A percentile compares a stretch with the other conserved stretches of the same genome.
These are phyloP conservation scores for Rutpela maculata DNA, from an alignment of 2,888 invertebrate genomes.

Conservation along the genomic window DNA sequence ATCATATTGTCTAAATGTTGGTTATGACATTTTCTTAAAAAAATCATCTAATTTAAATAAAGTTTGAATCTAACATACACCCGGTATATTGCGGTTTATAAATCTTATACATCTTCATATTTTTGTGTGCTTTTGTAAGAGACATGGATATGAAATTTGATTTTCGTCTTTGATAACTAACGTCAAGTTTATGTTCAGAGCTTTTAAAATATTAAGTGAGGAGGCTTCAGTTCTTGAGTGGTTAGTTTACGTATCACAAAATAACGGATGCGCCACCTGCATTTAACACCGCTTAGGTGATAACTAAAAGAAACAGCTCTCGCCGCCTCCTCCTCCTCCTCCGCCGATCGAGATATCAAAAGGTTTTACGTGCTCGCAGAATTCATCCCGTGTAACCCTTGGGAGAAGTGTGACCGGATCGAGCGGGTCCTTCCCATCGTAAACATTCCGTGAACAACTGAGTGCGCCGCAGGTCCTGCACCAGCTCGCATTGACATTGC, in stretches of 20 bases:
- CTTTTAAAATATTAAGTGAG: no score
- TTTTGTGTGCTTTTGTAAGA: no score
- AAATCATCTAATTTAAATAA: no score
- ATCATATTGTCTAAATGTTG: no score
- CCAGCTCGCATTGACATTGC: constrained; percentile 45
- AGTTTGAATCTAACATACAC: no score
- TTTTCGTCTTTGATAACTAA: no score
- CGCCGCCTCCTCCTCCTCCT: neutral
- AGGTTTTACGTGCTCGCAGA: constrained; percentile 23
- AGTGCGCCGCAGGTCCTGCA: constrained; percentile 53
- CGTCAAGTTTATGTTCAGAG: no score
- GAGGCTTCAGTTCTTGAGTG: no score
- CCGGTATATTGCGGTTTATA: no score
- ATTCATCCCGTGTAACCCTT: constrained; percentile 36
- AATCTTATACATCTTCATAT: no score
- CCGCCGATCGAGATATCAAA: constrained; percentile 17
- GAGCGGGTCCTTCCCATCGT: constrained; percentile 68
- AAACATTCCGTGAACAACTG: constrained; percentile 61
- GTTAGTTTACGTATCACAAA: neutral
- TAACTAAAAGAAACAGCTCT: neutral
- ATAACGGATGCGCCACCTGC: neutral
- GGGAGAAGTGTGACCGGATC: constrained; percentile 65
- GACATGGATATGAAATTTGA: no score
- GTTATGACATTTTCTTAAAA: no score
- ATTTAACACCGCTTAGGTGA: neutral